phyloP scores from a whole-genome alignment of 2,113 vertebrate genomes.

The Catharus fuscescens region DNA sequence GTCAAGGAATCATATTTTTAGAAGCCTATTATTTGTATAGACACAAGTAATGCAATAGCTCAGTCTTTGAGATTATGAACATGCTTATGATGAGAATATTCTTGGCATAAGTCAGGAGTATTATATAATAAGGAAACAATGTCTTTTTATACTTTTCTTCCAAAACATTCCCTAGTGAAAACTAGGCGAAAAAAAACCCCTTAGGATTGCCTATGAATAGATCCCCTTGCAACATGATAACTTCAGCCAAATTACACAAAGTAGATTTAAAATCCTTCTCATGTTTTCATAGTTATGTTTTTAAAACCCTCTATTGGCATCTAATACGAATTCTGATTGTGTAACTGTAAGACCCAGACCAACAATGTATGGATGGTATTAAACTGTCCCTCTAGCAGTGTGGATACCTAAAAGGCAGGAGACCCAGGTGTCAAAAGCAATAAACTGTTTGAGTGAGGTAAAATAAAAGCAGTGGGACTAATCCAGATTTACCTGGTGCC shows the following conservation, averaged over 20 bases:
- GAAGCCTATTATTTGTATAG: slow-evolving; percentile 41
- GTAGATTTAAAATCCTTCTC: slow-evolving; percentile 36
- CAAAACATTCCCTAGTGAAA: slow-evolving; percentile 66
- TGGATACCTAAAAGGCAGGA: not conserved
- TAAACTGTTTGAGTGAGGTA: not conserved
- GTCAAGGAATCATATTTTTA: slow-evolving; percentile 67
- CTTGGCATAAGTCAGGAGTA: slow-evolving; percentile 43
- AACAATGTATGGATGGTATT: not conserved
- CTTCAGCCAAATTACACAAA: slow-evolving; percentile 59
- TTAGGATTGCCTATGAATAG: slow-evolving; percentile 65
- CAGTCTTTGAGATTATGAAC: slow-evolving; percentile 53
- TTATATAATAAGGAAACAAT: slow-evolving; percentile 74
- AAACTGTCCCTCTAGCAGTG: not conserved
- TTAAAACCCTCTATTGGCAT: slow-evolving; percentile 51
- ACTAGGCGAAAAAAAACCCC: slow-evolving; percentile 35
- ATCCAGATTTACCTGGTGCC: not conserved
- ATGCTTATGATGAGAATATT: slow-evolving; percentile 30
- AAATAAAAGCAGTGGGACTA: not conserved
- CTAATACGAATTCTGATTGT: slow-evolving; percentile 7
- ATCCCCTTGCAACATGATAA: slow-evolving; percentile 52
- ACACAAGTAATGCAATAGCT: slow-evolving; percentile 59
- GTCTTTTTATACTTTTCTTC: slow-evolving; percentile 66
- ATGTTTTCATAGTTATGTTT: slow-evolving; percentile 52
- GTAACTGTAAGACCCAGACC: not conserved
- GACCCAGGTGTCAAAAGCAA: not conserved